Evolutionary conservation across 30 jellyfish, hydroid and myxozoan genomes (phyloP), one percentile per base, ranked within the genome.

Genomic region (Morbakka virulenta): DNA sequence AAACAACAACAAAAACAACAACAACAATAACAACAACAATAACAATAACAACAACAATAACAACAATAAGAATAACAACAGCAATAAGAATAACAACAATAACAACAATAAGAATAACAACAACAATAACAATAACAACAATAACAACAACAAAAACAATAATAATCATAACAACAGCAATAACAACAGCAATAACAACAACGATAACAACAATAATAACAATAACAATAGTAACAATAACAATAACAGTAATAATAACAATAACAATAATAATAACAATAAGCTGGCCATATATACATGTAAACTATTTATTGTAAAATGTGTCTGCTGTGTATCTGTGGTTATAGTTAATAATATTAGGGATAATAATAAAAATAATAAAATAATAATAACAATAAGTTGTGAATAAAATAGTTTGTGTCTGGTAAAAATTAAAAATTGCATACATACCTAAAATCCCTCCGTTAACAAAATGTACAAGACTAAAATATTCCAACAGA

Each of bases 401-500:
- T n/a, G n/a, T 47, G 61, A 47, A 47, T 47, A 47, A 9, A 47
- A 47, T 47, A 9, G 14, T 47, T 47, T 9, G n/a, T n/a, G n/a
- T 12, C 61, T 9, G n/a, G n/a, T 12, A 47, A 47, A 9, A 47
- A 12, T 23, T n/a, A n/a, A n/a, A n/a, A n/a, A n/a, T n/a, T n/a
- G n/a, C 6, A 36, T 20, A 41, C 99, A 24, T 68, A 88, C 99
- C 99, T 25, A 94, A 72, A 82, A 94, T 86, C n/a, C 95, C 89
- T 25, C 96, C 87, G 79, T 94, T 94, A 26, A 94, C 97, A 63
- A 87, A 94, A 73, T 94, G 99, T 9, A 94, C 97, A 63, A 94
- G 77, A 63, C 99, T 94, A 79, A 94, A 94, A 62, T 94, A 94
- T 81, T 94, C 99, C 62, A 94, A 79, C 51, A 94, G 41, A 50